Percentiles rank a stretch among this genome's conserved stretches.
Conservation (phyloP, 2,888 invertebrate species). For the Trimorus sp. region DNA sequence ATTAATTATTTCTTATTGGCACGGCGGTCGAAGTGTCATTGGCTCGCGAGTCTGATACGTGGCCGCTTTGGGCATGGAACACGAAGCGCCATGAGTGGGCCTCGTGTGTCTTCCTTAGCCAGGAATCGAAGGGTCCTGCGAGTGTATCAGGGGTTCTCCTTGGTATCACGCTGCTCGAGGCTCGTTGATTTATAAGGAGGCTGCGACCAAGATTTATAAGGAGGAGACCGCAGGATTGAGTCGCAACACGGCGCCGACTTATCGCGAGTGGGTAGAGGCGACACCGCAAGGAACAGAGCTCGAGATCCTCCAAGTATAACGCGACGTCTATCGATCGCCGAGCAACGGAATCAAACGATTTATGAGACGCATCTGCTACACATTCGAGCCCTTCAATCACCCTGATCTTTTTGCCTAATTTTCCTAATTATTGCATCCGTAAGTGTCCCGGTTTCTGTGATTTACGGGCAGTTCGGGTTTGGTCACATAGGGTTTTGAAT, state of each 20-base stretch:
- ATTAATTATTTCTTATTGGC: conserved; percentile 66
- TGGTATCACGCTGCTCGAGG: conserved; percentile 80
- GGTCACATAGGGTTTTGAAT: too few relatives aligned
- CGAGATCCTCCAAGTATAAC: conserved; percentile 60
- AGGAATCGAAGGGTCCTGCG: conserved; percentile 77
- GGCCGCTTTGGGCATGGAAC: conserved; percentile 65
- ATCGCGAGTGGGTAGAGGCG: conserved; percentile 80
- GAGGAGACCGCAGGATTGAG: conserved; percentile 80
- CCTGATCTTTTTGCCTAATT: conserved; percentile 32
- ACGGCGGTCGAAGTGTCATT: conserved; percentile 59
- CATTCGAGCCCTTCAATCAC: conserved; percentile 20
- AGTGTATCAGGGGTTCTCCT: conserved; percentile 75
- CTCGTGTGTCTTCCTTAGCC: conserved; percentile 75
- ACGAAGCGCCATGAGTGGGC: conserved; percentile 74
- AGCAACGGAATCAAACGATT: conserved; percentile 55
- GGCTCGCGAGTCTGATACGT: conserved; percentile 62
- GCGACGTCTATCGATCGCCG: conserved; percentile 64
- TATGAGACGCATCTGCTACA: conserved; percentile 29
- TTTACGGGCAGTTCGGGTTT: too few relatives aligned
- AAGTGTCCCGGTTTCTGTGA: too few relatives aligned
- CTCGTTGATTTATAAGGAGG: conserved; percentile 79
- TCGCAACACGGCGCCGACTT: conserved; percentile 81
- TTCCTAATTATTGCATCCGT: conserved; percentile 33
- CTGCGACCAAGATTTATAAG: conserved; percentile 79
- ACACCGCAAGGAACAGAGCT: conserved; percentile 66